Conservation (phyloP, 2,888 invertebrate species). For the Eilema depressum region DNA sequence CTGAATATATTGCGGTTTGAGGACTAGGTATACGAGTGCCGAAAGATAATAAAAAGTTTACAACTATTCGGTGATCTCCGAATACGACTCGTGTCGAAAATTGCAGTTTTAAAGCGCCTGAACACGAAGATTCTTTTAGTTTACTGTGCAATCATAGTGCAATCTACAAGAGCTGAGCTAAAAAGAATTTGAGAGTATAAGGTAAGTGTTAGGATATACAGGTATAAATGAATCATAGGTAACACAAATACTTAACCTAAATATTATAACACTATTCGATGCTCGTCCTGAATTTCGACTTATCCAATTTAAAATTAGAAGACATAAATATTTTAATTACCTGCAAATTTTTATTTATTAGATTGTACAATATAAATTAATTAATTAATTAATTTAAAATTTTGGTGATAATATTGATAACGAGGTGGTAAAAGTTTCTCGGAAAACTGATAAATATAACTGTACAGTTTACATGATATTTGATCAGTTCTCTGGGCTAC, state of each 20-base stretch:
- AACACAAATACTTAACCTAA: no score
- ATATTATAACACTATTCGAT: no score
- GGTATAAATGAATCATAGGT: no score
- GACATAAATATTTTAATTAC: no score
- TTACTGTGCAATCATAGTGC: neutral
- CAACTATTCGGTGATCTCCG: constrained; percentile 11
- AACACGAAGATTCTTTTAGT: neutral
- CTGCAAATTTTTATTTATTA: no score
- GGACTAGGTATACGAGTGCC: constrained; percentile 3
- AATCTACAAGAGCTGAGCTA: neutral
- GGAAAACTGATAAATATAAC: neutral
- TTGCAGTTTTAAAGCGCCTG: constrained; percentile 3
- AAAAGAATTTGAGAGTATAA: neutral
- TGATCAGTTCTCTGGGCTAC: neutral
- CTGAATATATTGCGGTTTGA: constrained; percentile 14
- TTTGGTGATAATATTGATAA: neutral
- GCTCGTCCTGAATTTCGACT: no score
- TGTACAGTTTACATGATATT: neutral
- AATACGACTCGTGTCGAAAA: constrained; percentile 8
- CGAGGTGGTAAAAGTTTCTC: neutral
- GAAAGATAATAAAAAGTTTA: constrained; percentile 15
- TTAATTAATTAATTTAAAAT: neutral
- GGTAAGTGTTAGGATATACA: neutral
- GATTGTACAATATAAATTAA: neutral
- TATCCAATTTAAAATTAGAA: no score